Base-by-base conservation (phyloP, 2,888 invertebrate species). In the Mycalesis mineus region DNA sequence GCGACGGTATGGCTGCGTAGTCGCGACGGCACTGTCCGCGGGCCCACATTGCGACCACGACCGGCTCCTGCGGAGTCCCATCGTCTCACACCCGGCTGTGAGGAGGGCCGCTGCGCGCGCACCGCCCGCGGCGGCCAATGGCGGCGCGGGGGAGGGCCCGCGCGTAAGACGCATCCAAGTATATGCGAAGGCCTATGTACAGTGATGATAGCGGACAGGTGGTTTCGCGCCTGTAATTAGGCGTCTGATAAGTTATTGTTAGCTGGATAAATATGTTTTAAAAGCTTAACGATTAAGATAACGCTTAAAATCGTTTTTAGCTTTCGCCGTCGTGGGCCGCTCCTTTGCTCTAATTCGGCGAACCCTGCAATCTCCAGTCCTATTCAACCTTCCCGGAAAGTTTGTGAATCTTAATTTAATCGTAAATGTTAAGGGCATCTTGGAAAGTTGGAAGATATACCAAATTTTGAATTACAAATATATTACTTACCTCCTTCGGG, bases 181-280 rank as follows among this genome's bases (percentile, higher is more conserved):
- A 88, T 88, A 88, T 89, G 89, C 87, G 85, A 81, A 88, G 87
- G 89, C 89, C 89, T 89, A 89, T 89, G 88, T 89, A 89, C 89
- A 84, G 84, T 82, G 84, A 84, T 84, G 72, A 73, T 70, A 86
- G 85, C 88, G 88, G 88, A 89, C 89, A 89, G 89, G 89, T 88
- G 89, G 88, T 88, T 88, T 85, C 88, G 84, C 80, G 80, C 78
- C 80, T 80, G 83, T 87, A 89, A 88, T 89, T 89, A 89, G 88
- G 82, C 86, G 77, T 72, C 83, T 84, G 83, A 86, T 86, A 88
- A 88, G 80, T 87, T 86, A 86, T 87, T 85, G 80, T 83, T 64
- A 62, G 62, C 66, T 80, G 82, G 84, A 83, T 85, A 88, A 85
- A 87, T 84, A 84, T 80, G 76, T 75, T 81, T 80, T 82, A 83